Percentiles rank a stretch among this genome's conserved stretches.
Conservation (phyloP, 2,797 vertebrate genomes). For the Cetoscarus ocellatus region DNA sequence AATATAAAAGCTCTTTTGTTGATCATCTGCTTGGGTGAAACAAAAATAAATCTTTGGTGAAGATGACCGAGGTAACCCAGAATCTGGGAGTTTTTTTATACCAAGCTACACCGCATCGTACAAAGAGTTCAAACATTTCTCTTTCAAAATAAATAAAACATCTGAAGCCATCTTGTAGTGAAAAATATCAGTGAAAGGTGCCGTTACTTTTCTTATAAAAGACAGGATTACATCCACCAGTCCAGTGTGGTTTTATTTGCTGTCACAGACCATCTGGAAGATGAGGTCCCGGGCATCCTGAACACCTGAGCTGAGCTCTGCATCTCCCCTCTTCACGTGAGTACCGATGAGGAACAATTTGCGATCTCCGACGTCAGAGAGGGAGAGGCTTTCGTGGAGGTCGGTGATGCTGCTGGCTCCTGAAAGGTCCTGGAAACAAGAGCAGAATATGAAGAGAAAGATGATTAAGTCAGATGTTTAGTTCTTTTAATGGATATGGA, state of each 20-base stretch:
- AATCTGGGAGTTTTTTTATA: not conserved
- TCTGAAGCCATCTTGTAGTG: not conserved
- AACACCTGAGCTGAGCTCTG: constrained; percentile 81
- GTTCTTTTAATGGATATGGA: too few relatives aligned
- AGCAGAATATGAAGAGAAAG: not conserved
- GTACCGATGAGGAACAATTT: constrained; percentile 93
- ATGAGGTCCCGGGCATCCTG: constrained; percentile 92
- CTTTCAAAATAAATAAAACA: constrained; percentile 23
- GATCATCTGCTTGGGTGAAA: not conserved
- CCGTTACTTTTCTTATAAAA: not conserved
- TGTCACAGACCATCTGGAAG: constrained; percentile 84
- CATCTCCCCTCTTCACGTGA: constrained; percentile 79
- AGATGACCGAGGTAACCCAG: not conserved
- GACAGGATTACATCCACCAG: not conserved
- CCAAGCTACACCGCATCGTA: not conserved
- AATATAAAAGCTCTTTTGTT: not conserved
- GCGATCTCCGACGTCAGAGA: constrained; percentile 87
- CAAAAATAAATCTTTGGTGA: constrained; percentile 20
- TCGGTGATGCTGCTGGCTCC: constrained; percentile 90
- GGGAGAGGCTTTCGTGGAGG: constrained; percentile 89
- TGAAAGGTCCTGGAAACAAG: constrained; percentile 86
- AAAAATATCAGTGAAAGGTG: constrained; percentile 18
- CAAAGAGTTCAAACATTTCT: not conserved
- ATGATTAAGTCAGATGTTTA: too few relatives aligned
- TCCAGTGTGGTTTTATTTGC: constrained; percentile 61